Evolutionary conservation across 2,113 vertebrate genomes (phyloP), one percentile per base, ranked within the genome.

Genomic region (Callipepla californica): DNA sequence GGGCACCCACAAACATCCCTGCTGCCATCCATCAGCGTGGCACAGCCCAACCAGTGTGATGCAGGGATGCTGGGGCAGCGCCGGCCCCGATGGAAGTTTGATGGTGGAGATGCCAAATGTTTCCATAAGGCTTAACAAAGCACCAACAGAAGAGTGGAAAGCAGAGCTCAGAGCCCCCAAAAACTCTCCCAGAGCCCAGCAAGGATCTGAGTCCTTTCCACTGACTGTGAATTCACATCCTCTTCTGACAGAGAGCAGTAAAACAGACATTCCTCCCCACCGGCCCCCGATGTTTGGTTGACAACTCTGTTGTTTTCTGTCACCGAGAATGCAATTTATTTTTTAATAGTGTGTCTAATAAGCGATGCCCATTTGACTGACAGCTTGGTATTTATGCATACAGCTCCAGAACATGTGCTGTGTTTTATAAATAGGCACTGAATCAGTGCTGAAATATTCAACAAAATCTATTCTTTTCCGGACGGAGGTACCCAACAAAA

Each of bases 301-400:
- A 94, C 89, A 92, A 87, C 87, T 94, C 65, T 7, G 89, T 94
- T 91, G 94, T 92, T 94, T 95, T 88, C 91, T 95, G 95, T 94
- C 95, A 96, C 91, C 4, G 93, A 95, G 91, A 94, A 94, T 90
- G 82, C 94, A 94, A 92, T 95, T 96, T 92, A 68, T 83, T 61
- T 93, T 91, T 93, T 95, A 92, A 95, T 91, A 73, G 92, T 73
- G 30, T 7, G 62, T 94, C 89, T 96, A 94, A 96, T 94, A 83
- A 89, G 74, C 8, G 30, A 66, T 93, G 96, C 94, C 94, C 95
- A 79, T 77, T 96, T 95, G 96, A 97, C 87, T 96, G 96, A 94
- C 96, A 97, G 89, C 50, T 93, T 90, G 96, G 21, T 93, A 92
- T 95, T 93, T 94, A 80, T 88, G 67, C 81, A 32, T 8, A 82